A percentile compares a stretch with the other conserved stretches of the same genome.
Evolutionary conservation across 2,797 vertebrate species (phyloP).

Genomic region (Cynodonichthys magdalenae): DNA sequence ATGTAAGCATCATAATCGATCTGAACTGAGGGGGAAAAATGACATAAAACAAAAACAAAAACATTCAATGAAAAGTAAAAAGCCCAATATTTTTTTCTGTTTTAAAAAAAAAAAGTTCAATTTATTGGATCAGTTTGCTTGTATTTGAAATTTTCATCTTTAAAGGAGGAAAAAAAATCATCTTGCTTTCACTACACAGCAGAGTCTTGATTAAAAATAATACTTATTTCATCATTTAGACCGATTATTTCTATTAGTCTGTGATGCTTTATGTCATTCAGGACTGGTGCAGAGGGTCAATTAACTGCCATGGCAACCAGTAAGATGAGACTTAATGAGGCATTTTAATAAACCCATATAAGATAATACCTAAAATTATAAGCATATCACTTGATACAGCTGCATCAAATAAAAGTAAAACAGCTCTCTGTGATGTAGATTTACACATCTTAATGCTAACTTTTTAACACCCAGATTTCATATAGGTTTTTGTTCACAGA

Average conservation of each 20-base stretch:
- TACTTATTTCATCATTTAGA: conserved; percentile 83
- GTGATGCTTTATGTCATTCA: conserved; percentile 71
- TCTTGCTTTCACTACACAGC: conserved; percentile 38
- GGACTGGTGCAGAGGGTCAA: conserved; percentile 70
- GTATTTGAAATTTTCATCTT: conserved; percentile 20
- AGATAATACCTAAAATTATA: conserved; percentile 13
- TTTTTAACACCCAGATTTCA: conserved; percentile 36
- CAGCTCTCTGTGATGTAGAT: conserved; percentile 4
- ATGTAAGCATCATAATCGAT: neutral
- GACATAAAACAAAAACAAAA: neutral
- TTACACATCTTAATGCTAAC: conserved; percentile 19
- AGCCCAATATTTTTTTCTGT: neutral
- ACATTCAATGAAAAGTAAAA: neutral
- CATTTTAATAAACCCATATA: conserved; percentile 38
- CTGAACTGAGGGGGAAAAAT: neutral
- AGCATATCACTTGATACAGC: conserved; percentile 25
- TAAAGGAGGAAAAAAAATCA: conserved; percentile 31
- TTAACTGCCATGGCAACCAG: conserved; percentile 75
- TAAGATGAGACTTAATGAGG: conserved; percentile 34
- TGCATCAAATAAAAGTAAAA: conserved; percentile 23
- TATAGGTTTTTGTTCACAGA: conserved; percentile 42
- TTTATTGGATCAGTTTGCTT: neutral
- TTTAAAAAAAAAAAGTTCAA: neutral
- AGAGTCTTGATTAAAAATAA: conserved; percentile 81
- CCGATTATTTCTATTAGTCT: conserved; percentile 82